Evolutionary conservation across 2,888 invertebrate species (phyloP), one percentile per base, ranked within the genome.

Genomic region (Thecocarcelia acutangulata): DNA sequence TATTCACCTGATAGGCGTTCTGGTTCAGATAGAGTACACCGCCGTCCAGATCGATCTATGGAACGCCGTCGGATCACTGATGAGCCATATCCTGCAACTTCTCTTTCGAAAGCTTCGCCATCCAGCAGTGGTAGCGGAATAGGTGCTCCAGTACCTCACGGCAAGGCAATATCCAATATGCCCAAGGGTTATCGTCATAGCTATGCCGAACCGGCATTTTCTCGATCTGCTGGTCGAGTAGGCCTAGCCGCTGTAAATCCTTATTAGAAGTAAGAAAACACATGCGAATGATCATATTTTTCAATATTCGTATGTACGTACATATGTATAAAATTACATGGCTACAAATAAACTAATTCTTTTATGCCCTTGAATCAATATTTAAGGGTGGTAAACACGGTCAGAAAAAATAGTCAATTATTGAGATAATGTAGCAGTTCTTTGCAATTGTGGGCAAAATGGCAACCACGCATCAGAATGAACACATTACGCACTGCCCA

Each of bases 201-300:
- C 83, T 91, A 91, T 82, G 91, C 91, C 40, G 91, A 91, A 82
- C 90, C 90, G 28, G 90, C 89, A 9, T 90, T 90, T 56, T 87
- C 89, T 9, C 85, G 90, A 52, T 86, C 89, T 68, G 90, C 90
- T 19, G 91, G 91, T 21, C 87, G 91, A 2, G 91, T 91, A 6
- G 91, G 91, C 17, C 85, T 91, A 24, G 91, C 91, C 8, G 91
- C 91, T 52, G 91, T 91, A 21, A 90, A 91, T 87, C 91, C 91
- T 42, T 91, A 89, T 77, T 90, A 85, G 69, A 37, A n/a, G 46
- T 52, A 33, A 17, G 28, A 59, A n/a, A 6, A 13, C 8, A 15
- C 44, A 54, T 37, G 48, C 8, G 28, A 58, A 33, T 19, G 19
- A 40, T 56, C 33, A 48, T 21, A n/a, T 48, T 74, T 50, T 48